phyloP scores from a whole-genome alignment of 2,888 invertebrate species.

The Clivina fossor region DNA sequence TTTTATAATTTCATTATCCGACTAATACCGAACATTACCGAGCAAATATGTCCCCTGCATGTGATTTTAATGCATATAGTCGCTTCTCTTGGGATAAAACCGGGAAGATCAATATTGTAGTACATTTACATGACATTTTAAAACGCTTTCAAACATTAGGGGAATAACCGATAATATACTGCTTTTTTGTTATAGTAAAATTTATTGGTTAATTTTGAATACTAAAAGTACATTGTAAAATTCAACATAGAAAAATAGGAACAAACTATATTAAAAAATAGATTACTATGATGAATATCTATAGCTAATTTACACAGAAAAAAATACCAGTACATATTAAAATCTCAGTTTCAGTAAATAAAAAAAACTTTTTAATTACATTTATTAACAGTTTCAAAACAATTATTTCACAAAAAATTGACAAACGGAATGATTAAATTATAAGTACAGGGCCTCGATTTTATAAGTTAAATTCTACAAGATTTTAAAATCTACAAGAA shows the following conservation, averaged over 20 bases:
- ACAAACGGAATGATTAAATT: too few relatives aligned
- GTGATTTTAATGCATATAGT: constrained; percentile 37
- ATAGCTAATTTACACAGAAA: constrained; percentile 12
- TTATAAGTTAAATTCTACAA: too few relatives aligned
- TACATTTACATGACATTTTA: constrained; percentile 38
- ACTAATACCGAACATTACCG: constrained; percentile 12
- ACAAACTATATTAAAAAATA: constrained; percentile 20
- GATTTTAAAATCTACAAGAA: too few relatives aligned
- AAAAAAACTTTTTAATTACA: too few relatives aligned
- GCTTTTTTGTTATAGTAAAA: constrained; percentile 17
- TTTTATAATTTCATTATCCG: not conserved
- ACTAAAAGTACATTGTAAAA: constrained; percentile 9
- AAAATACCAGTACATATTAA: not conserved
- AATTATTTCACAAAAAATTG: too few relatives aligned
- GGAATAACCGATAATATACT: constrained; percentile 18
- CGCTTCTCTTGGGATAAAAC: constrained; percentile 50
- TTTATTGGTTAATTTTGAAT: constrained; percentile 31
- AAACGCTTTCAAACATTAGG: constrained; percentile 23
- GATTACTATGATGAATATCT: constrained; percentile 20
- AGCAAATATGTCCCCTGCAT: not conserved
- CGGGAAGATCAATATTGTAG: constrained; percentile 51
- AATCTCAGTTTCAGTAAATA: too few relatives aligned
- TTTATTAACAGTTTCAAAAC: too few relatives aligned
- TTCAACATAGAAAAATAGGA: constrained; percentile 27
- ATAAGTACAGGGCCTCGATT: too few relatives aligned